These are phyloP conservation scores for Choristoneura fumiferana DNA, from an alignment of 1,140 invertebrate species.

Conservation along the genomic window DNA sequence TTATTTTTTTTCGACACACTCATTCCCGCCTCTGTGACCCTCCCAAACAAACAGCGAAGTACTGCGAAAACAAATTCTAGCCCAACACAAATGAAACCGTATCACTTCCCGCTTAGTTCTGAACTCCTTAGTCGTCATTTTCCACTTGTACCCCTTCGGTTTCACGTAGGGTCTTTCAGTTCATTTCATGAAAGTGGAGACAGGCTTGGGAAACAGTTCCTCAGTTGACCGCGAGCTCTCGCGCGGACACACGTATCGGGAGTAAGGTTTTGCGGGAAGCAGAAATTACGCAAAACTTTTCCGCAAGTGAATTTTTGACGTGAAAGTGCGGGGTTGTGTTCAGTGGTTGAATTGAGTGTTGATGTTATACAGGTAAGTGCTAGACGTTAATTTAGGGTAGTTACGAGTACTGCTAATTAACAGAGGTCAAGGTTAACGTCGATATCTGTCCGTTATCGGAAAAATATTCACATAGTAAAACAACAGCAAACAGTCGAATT, in stretches of 20 bases:
- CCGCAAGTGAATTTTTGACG: constrained; percentile 5
- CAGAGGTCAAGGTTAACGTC: no score
- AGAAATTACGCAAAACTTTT: constrained; percentile 59
- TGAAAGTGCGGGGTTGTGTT: background rate
- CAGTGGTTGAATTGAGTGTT: background rate
- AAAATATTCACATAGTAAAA: no score
- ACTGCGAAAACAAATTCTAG: constrained; percentile 68
- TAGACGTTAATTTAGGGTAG: background rate
- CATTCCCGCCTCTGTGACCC: constrained; percentile 75
- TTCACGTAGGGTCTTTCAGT: constrained; percentile 48
- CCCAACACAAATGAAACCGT: constrained; percentile 25
- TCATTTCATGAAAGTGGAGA: constrained; percentile 73
- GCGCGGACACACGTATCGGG: constrained; percentile 45
- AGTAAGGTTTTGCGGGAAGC: constrained; percentile 23
- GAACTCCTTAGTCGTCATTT: constrained; percentile 17
- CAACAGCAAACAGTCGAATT: no score
- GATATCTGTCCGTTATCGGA: no score
- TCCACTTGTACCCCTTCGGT: constrained; percentile 39
- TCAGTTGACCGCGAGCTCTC: constrained; percentile 72
- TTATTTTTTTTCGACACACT: constrained; percentile 75
- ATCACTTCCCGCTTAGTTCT: constrained; percentile 5
- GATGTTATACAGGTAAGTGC: background rate
- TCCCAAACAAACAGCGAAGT: constrained; percentile 74
- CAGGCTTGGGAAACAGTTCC: constrained; percentile 48
- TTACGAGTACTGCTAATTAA: no score